These are phyloP conservation scores for Zaprionus vittiger DNA, from an alignment of 1,140 invertebrate genomes.

Conservation along the genomic window DNA sequence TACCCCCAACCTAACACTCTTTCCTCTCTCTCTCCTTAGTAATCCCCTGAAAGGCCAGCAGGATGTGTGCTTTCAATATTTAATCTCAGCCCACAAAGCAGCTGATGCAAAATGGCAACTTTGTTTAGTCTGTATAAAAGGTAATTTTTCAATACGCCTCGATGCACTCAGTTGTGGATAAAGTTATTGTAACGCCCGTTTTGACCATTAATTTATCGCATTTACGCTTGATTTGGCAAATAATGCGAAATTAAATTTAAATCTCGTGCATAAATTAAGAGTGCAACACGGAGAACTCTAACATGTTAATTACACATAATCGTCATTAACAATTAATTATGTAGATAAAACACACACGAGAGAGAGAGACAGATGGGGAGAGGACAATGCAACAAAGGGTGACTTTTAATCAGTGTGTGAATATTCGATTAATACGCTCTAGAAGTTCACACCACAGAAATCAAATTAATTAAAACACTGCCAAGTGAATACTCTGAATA, in stretches of 20 bases:
- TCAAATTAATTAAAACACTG: slow-evolving; percentile 5
- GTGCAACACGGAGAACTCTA: slow-evolving; percentile 14
- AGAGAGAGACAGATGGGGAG: background rate
- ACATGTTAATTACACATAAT: slow-evolving; percentile 66
- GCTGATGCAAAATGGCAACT: background rate
- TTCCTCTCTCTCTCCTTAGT: slow-evolving; percentile 27
- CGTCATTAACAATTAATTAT: slow-evolving; percentile 79
- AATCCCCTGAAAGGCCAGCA: slow-evolving; percentile 38
- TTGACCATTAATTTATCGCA: slow-evolving; percentile 74
- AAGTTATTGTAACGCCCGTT: slow-evolving; percentile 34
- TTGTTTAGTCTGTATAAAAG: slow-evolving; percentile 20
- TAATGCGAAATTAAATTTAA: slow-evolving; percentile 73
- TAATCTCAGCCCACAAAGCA: slow-evolving; percentile 13
- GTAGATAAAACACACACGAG: slow-evolving; percentile 50
- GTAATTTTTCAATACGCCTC: slow-evolving; percentile 12
- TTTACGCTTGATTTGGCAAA: slow-evolving; percentile 73
- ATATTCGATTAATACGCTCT: slow-evolving; percentile 20
- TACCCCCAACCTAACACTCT: slow-evolving; percentile 4
- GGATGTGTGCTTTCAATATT: slow-evolving; percentile 24
- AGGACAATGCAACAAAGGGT: slow-evolving; percentile 14
- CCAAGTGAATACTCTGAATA: background rate
- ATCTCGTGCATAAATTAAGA: slow-evolving; percentile 65
- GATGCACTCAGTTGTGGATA: slow-evolving; percentile 8
- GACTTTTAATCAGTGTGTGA: slow-evolving; percentile 41
- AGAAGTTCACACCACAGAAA: background rate